A percentile compares a stretch with the other conserved stretches of the same genome.
Evolutionary conservation across 2,113 vertebrate genomes (phyloP).

Genomic region (Axis porcinus): DNA sequence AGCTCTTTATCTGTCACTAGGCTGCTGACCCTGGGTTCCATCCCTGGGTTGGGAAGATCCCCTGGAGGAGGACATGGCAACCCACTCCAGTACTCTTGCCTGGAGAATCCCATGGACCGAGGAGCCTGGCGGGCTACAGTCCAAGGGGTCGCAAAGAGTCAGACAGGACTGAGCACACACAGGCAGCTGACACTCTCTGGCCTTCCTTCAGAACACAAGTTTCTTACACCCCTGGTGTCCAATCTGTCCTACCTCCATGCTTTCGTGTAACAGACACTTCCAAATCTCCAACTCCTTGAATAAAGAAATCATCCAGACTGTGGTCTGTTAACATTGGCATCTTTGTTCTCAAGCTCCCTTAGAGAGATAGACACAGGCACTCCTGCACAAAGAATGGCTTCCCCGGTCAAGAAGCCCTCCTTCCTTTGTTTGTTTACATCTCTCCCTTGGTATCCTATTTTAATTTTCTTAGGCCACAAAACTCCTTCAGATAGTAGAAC

Average conservation of each 20-base stretch:
- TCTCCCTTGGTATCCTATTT: neutral
- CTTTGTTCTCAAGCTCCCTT: slow-evolving; percentile 35
- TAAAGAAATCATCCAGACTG: neutral
- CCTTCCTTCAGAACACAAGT: neutral
- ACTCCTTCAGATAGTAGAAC: neutral
- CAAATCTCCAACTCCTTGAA: neutral
- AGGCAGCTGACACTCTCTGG: neutral
- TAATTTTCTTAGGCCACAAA: neutral
- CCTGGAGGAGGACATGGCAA: neutral
- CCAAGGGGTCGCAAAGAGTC: neutral
- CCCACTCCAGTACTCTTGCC: neutral
- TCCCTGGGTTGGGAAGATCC: neutral
- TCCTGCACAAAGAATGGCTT: neutral
- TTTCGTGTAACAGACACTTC: neutral
- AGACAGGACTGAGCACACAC: neutral
- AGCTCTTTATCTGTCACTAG: neutral
- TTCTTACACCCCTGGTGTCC: neutral
- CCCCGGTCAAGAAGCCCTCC: neutral
- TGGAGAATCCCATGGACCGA: neutral
- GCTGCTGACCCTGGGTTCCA: neutral
- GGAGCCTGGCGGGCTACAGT: neutral
- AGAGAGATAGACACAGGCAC: neutral
- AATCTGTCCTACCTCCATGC: neutral
- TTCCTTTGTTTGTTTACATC: neutral
- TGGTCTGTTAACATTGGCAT: neutral